phyloP scores from a whole-genome alignment of 2,113 vertebrate species.

The Erinaceus europaeus region DNA sequence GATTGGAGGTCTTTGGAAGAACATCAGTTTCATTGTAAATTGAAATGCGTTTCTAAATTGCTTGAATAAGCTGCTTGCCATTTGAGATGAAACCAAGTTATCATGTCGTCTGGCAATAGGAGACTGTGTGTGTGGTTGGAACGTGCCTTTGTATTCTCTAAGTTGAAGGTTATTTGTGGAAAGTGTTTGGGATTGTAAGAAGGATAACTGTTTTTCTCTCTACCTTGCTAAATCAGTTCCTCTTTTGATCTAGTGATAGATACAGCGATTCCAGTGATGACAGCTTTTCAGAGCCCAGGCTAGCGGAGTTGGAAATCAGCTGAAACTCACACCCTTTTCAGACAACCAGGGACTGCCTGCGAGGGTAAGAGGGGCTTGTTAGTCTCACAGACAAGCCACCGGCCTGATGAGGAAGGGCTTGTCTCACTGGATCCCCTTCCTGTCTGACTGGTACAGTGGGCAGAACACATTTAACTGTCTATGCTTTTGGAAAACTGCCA shows the following conservation, averaged over 20 bases:
- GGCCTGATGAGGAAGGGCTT: background rate
- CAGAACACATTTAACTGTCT: too few relatives aligned
- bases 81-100: conserved; percentile 8
- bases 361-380: conserved; percentile 73
- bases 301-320: conserved; percentile 72
- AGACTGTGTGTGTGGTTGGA: background rate
- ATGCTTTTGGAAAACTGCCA: background rate
- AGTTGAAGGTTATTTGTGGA: background rate
- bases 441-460: background rate
- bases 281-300: conserved; percentile 78
- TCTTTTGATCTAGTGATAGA: conserved; percentile 79
- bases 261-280: conserved; percentile 82
- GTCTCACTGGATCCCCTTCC: background rate
- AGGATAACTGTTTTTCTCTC: background rate
- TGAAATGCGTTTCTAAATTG: conserved; percentile 2
- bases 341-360: conserved; percentile 15
- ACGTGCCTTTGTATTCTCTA: background rate
- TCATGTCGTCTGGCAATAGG: background rate
- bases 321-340: conserved; percentile 58
- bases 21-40: conserved; percentile 1
- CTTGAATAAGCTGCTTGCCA: background rate
- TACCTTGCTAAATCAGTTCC: conserved; percentile 37
- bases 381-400: background rate
- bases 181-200: conserved; percentile 8
- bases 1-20: background rate